These are phyloP conservation scores for Anhinga rufa DNA, from an alignment of 2,113 vertebrate genomes.

Conservation along the genomic window DNA sequence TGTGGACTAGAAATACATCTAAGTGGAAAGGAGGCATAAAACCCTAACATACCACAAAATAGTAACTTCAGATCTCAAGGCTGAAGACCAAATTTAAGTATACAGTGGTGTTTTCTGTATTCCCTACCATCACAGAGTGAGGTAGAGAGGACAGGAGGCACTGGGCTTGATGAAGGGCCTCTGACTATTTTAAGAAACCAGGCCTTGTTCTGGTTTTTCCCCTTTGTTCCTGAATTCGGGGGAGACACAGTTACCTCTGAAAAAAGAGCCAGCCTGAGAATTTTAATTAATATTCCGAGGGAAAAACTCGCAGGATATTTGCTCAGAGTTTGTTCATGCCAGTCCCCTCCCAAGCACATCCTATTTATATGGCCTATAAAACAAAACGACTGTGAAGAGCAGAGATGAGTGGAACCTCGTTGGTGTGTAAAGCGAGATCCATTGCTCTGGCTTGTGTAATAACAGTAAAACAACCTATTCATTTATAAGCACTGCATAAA, in stretches of 20 bases:
- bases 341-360: neutral
- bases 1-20: neutral
- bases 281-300: neutral
- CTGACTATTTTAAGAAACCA: neutral
- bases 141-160: neutral
- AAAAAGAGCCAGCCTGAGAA: neutral
- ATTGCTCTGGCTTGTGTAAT: neutral
- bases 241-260: neutral
- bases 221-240: neutral
- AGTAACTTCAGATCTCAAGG: neutral
- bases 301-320: neutral
- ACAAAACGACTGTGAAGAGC: fast-evolving
- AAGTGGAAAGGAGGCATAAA: neutral
- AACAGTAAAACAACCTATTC: neutral
- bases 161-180: neutral
- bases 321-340: neutral
- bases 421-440: neutral
- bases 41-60: neutral
- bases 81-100: neutral
- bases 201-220: neutral
- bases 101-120: neutral
- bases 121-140: neutral
- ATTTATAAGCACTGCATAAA: neutral
- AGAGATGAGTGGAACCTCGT: neutral
- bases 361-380: neutral